Base-by-base conservation (phyloP, 2,888 invertebrate genomes). In the Tetragonula carbonaria region DNA sequence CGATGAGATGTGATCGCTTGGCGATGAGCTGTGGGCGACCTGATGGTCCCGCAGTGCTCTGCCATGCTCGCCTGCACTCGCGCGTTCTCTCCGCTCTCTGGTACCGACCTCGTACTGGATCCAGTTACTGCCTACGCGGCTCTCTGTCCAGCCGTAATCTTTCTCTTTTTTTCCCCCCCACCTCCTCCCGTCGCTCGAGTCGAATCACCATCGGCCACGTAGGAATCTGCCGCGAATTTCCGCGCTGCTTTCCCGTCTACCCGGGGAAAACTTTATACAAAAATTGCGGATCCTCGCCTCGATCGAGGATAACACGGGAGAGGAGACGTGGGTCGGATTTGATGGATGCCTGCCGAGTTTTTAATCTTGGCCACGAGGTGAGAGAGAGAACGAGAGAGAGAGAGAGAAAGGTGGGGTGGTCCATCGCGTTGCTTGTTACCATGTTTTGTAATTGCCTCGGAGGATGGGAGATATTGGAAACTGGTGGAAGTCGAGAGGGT, bases 1-100 rank as follows among this genome's bases (percentile, higher is more conserved):
- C 93, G 94, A 94, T 93, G 94, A 94, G 94, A 94, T 94, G 94
- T 94, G 94, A 94, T 94, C 94, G 94, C 93, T 90, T 92, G 92
- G 92, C 92, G 93, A 94, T 94, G 94, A 94, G 94, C 93, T 94
- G 93, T 92, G 93, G 93, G 92, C 92, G 91, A 92, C 92, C 91
- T 93, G 93, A 94, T 94, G 94, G 94, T 93, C 94, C 94, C 94
- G 92, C 90, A 91, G 94, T 93, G 94, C 90, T 68, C 63, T 92
- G 55, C 84, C 84, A 65, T 80, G 83, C 85, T 65, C 84, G 87
- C 82, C 81, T 82, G 68, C 73, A 78, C 86, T 78, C 86, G 84
- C 87, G 21, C 53, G 11, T 23, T 88, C 90, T 84, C 75, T 73
- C 86, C 78, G 1, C 45, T 45, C 45, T 45, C 45, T 45, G 8